A percentile compares a stretch with the other conserved stretches of the same genome.
Conservation (phyloP, 2,888 invertebrate genomes). For the Mesochorus sp. region DNA sequence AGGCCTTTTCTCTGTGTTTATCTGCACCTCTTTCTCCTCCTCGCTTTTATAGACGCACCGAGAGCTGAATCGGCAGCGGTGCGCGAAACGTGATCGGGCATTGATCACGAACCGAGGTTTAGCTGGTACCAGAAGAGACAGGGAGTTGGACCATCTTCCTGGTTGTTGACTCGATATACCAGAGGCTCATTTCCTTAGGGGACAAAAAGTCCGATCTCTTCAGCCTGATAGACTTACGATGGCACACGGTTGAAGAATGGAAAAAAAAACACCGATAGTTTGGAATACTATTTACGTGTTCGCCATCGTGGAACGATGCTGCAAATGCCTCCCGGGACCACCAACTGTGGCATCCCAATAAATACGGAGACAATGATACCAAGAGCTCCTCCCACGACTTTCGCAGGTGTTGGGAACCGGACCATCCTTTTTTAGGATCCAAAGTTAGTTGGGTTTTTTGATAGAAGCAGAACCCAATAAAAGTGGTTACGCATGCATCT, state of each 20-base stretch:
- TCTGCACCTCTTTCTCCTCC: neutral
- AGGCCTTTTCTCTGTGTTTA: neutral
- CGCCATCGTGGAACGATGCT: constrained; percentile 18
- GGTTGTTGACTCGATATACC: constrained; percentile 29
- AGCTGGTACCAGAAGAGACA: constrained; percentile 7
- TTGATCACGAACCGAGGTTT: constrained; percentile 49
- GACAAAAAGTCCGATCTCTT: constrained; percentile 27
- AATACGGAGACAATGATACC: constrained; percentile 13
- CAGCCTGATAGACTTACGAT: neutral
- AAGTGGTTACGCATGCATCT: too few relatives aligned
- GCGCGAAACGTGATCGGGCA: constrained; percentile 62
- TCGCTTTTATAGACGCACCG: constrained; percentile 32
- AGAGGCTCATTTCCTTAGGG: constrained; percentile 17
- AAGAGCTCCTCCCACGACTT: constrained; percentile 8
- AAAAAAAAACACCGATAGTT: neutral
- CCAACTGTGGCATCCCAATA: neutral
- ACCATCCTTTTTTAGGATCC: neutral
- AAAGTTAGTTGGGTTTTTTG: neutral
- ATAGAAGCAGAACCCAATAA: neutral
- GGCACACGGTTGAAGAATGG: neutral
- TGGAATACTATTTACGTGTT: constrained; percentile 3
- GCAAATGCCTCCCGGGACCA: neutral
- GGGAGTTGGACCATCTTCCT: constrained; percentile 44
- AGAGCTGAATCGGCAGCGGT: constrained; percentile 49
- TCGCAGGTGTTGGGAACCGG: constrained; percentile 6